Conservation (phyloP, 2,797 vertebrate genomes). For the Alcedo quadribrachys region DNA sequence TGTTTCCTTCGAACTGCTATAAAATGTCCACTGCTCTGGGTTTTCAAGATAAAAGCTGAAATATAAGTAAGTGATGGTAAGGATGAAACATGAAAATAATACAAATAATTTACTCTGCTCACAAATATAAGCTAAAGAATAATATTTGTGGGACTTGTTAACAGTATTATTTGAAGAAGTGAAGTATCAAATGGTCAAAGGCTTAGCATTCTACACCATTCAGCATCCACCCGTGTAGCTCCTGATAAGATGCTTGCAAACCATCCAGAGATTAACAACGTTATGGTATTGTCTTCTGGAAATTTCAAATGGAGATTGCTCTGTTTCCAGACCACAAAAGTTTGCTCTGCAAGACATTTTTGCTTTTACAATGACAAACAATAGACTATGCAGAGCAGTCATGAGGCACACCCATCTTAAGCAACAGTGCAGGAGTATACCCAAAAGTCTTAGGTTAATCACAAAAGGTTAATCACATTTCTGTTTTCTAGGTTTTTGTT, state of each 20-base stretch:
- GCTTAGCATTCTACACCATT: neutral
- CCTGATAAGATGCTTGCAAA: neutral
- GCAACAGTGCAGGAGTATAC: neutral
- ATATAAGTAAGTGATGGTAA: neutral
- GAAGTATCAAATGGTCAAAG: rapidly evolving
- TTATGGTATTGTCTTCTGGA: neutral
- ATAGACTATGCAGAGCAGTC: neutral
- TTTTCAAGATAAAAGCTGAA: neutral
- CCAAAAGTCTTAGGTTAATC: neutral
- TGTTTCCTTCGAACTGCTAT: neutral
- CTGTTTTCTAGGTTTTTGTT: neutral
- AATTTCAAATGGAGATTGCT: neutral
- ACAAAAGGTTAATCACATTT: neutral
- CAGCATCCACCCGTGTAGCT: neutral
- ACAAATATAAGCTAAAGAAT: neutral
- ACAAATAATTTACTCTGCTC: neutral
- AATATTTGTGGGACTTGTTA: neutral
- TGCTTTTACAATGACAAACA: neutral
- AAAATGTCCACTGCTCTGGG: neutral
- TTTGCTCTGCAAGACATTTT: neutral
- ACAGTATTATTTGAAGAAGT: neutral
- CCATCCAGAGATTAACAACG: neutral
- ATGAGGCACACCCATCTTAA: neutral
- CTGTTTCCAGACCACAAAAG: neutral
- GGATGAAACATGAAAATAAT: neutral